Percentiles rank a stretch among this genome's conserved stretches.
These are phyloP conservation scores for Drosophila kohkoa DNA, from an alignment of 1,140 invertebrate genomes.

Conservation along the genomic window DNA sequence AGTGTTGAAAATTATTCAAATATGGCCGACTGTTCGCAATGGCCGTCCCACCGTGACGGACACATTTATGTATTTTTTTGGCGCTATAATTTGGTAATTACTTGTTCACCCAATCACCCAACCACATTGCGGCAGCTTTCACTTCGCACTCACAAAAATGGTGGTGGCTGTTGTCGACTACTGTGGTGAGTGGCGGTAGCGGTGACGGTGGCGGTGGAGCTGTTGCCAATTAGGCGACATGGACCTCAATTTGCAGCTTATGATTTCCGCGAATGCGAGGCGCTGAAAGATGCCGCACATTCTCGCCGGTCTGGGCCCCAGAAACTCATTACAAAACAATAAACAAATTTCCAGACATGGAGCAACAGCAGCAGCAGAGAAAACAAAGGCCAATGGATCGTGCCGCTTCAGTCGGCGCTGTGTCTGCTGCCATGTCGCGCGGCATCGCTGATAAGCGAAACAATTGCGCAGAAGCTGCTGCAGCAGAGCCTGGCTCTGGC, in stretches of 20 bases:
- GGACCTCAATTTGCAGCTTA: constrained; percentile 74
- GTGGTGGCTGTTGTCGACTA: constrained; percentile 1
- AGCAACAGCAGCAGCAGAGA: constrained; percentile 9
- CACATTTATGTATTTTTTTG: constrained; percentile 27
- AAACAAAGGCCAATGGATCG: constrained; percentile 75
- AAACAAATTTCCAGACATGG: constrained; percentile 82
- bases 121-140: constrained; percentile 10
- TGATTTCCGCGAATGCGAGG: constrained; percentile 73
- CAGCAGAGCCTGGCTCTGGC: constrained; percentile 6
- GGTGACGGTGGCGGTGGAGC: constrained; percentile 20
- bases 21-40: constrained; percentile 49
- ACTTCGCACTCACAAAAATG: constrained; percentile 4
- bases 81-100: constrained; percentile 58
- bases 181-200: neutral
- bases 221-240: constrained; percentile 75
- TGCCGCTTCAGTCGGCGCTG: constrained; percentile 64
- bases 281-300: constrained; percentile 70
- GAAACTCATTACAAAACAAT: constrained; percentile 82
- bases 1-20: constrained; percentile 49
- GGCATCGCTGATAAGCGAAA: constrained; percentile 81
- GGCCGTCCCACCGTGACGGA: constrained; percentile 49
- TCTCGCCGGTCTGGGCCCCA: constrained; percentile 23
- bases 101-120: constrained; percentile 28
- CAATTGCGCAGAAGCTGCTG: constrained; percentile 67
- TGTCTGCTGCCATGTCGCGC: constrained; percentile 70